Evolutionary conservation across 2,888 invertebrate genomes (phyloP), one percentile per base, ranked within the genome.

Genomic region (Leucoma salicis): DNA sequence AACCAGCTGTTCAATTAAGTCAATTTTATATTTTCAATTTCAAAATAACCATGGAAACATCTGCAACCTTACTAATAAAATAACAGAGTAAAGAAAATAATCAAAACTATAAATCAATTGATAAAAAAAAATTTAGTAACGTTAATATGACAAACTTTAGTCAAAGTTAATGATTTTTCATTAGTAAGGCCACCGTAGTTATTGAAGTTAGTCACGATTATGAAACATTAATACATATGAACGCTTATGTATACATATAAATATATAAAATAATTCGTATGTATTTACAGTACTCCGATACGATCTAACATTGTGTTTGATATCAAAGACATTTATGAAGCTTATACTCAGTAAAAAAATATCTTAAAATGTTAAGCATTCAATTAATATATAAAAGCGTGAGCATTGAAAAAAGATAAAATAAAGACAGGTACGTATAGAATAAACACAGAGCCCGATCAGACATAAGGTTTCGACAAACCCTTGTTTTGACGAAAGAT

Each of bases 161-260:
- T 10, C 29, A 35, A 10, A 28, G 28, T 31, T 27, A 14, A 31
- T n/a, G n/a, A n/a, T 14, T 35, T 28, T 42, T 51, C 37, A 58
- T 62, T 62, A 59, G 46, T 49, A 49, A 62, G 59, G 49, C 63
- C 39, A 27, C 2, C 3, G 18, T 18, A 14, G 14, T 10, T 18
- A 49, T 39, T 29, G 34, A 42, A 41, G 66, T 72, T 73, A 73
- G 67, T 69, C 54, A 72, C 69, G 44, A 32, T 40, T 57, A 8
- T 37, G 43, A n/a, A 3, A 13, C 13, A 12, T 29, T 29, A 29
- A 4, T 2, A 29, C 29, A 13, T 3, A 18, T 3, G 18, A 18
- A 18, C 7, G 3, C 14, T 13, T 7, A 27, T 11, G 11, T 27
- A 2, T 18, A 47, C 39, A n/a, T 18, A 40, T 38, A 35, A 35